These are phyloP conservation scores for Tinamus guttatus DNA, from an alignment of 2,113 vertebrate genomes.

Conservation along the genomic window DNA sequence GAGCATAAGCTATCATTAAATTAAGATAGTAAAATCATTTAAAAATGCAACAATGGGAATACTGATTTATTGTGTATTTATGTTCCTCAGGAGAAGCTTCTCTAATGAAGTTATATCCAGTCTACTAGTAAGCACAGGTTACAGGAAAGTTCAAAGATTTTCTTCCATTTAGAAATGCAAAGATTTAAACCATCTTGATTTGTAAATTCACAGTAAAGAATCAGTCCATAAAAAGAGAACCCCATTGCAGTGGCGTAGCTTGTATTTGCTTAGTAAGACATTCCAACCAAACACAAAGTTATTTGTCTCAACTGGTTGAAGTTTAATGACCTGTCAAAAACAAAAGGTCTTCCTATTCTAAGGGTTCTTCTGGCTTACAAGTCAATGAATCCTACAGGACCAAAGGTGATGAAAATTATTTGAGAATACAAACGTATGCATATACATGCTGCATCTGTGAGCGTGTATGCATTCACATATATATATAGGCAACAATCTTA, in stretches of 20 bases:
- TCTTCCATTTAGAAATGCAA: not conserved
- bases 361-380: not conserved
- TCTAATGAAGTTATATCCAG: not conserved
- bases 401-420: not conserved
- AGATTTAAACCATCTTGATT: not conserved
- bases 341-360: fast-evolving
- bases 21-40: not conserved
- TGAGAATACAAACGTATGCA: not conserved
- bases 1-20: not conserved
- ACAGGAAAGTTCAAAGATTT: not conserved
- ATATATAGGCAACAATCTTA: not conserved
- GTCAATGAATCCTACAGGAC: not conserved
- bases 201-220: not conserved
- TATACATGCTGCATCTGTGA: not conserved
- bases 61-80: not conserved
- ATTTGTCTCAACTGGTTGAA: not conserved
- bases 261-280: not conserved
- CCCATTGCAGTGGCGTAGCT: not conserved
- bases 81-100: not conserved
- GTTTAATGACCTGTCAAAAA: not conserved
- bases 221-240: not conserved
- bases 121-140: not conserved
- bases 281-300: not conserved
- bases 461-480: not conserved
- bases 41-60: not conserved